Evolutionary conservation across 2,888 invertebrate genomes (phyloP).

Genomic region (Drosophila heteroneura): DNA sequence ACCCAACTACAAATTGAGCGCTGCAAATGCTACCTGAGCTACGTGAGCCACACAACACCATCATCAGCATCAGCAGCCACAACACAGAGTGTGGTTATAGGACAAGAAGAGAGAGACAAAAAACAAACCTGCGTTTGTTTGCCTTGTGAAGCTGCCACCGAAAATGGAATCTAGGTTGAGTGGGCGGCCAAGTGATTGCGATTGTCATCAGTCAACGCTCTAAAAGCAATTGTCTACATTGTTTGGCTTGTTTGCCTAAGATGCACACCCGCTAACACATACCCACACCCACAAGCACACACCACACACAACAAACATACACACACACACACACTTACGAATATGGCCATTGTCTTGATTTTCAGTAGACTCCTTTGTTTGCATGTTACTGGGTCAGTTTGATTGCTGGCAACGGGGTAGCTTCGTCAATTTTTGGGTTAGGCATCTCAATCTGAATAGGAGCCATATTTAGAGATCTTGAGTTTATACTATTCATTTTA

Average conservation of each 20-base stretch:
- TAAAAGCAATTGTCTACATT: constrained; percentile 81
- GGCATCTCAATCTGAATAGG: neutral
- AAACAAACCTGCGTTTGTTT: constrained; percentile 46
- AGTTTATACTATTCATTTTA: neutral
- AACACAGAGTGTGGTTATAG: neutral
- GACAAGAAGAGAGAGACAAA: neutral
- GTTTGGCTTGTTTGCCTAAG: constrained; percentile 78
- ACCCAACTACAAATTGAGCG: constrained; percentile 68
- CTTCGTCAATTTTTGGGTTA: constrained; percentile 20
- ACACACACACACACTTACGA: constrained; percentile 13
- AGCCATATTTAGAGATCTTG: neutral
- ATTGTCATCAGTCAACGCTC: constrained; percentile 80
- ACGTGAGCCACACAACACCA: constrained; percentile 40
- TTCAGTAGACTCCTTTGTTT: constrained; percentile 68
- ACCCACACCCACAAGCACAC: constrained; percentile 22
- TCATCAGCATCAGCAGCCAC: constrained; percentile 23
- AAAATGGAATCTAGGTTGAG: constrained; percentile 77
- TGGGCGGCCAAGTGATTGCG: constrained; percentile 77
- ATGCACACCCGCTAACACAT: constrained; percentile 54
- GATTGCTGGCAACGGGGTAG: constrained; percentile 38
- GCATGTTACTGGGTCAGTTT: constrained; percentile 64
- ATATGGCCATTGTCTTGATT: constrained; percentile 65
- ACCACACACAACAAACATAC: constrained; percentile 1
- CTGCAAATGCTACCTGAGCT: constrained; percentile 65
- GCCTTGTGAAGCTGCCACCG: constrained; percentile 52